These are phyloP conservation scores for Hormaphis cornu DNA, from an alignment of 1,140 invertebrate species.

Conservation along the genomic window DNA sequence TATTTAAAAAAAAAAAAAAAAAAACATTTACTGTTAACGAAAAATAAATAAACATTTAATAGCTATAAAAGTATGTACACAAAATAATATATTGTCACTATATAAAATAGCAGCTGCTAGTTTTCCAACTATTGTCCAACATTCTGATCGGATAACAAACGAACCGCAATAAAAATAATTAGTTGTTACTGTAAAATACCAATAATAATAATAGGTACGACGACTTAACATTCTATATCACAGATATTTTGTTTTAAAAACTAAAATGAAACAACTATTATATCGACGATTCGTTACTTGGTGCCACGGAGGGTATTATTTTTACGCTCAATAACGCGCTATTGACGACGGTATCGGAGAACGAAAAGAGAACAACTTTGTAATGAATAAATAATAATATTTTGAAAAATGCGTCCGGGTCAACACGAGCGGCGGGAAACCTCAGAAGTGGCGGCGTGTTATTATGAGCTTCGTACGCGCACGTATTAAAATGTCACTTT, in stretches of 20 bases:
- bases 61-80: not conserved
- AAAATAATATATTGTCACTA: too few relatives aligned
- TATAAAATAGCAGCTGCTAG: not conserved
- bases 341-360: too few relatives aligned
- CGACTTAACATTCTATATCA: slow-evolving; percentile 15
- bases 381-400: too few relatives aligned
- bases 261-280: not conserved
- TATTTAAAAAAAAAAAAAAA: not conserved
- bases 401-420: not conserved
- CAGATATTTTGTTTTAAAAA: not conserved
- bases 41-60: slow-evolving; percentile 15
- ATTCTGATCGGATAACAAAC: slow-evolving; percentile 1
- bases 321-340: too few relatives aligned
- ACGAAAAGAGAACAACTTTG: too few relatives aligned
- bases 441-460: not conserved
- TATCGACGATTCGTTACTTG: too few relatives aligned
- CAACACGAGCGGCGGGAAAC: not conserved
- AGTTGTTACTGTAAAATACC: not conserved
- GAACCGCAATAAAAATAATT: not conserved
- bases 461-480: not conserved
- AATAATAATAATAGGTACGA: not conserved
- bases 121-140: not conserved
- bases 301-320: too few relatives aligned
- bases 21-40: not conserved
- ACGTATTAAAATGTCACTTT: not conserved